Evolutionary conservation across 2,113 vertebrate genomes (phyloP).

Genomic region (Manacus vitellinus): DNA sequence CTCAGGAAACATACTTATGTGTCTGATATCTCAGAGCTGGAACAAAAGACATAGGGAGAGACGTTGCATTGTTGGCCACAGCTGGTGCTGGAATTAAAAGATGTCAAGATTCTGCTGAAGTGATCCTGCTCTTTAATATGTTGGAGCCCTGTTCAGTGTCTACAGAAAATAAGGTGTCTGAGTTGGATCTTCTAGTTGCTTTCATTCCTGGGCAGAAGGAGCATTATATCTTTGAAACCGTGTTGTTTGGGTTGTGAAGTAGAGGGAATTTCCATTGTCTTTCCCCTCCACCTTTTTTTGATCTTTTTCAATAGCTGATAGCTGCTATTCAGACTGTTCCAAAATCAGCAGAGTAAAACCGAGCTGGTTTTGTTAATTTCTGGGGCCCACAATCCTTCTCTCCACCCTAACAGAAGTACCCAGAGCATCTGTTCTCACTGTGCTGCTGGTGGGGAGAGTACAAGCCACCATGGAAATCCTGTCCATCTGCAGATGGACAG

Average conservation of each 20-base stretch:
- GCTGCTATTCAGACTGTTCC: background rate
- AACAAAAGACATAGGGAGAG: background rate
- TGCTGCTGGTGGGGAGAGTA: background rate
- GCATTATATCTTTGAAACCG: background rate
- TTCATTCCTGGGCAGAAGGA: background rate
- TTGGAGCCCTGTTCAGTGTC: background rate
- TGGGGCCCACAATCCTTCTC: background rate
- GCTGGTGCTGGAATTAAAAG: background rate
- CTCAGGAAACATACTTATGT: background rate
- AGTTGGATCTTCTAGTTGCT: background rate
- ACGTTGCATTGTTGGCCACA: background rate
- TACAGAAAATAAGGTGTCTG: background rate
- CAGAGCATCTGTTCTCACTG: background rate
- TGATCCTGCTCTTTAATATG: background rate
- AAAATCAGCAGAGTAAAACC: background rate
- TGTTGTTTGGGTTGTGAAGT: background rate
- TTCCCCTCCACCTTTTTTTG: background rate
- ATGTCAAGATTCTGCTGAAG: background rate
- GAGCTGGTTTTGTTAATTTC: background rate
- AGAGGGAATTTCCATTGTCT: background rate
- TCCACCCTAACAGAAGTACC: background rate
- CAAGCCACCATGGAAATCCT: background rate
- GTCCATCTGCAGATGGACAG: fast-evolving
- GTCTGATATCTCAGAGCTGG: background rate
- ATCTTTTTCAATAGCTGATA: background rate